These are phyloP conservation scores for Melanotaenia boesemani DNA, from an alignment of 2,797 vertebrate species.

Conservation along the genomic window DNA sequence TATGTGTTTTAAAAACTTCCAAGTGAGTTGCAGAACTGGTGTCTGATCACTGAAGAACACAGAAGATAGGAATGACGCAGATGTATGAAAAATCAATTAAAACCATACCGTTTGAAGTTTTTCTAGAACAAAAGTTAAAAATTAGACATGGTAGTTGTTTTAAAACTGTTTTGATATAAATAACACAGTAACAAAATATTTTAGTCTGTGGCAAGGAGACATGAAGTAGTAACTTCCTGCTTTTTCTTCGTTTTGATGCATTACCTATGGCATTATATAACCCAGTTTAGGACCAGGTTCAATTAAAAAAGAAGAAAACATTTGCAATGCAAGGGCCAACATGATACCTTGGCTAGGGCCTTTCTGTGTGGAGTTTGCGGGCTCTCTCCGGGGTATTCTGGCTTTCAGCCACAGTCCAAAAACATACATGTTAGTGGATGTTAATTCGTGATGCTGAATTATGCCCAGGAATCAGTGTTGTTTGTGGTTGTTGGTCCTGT, in stretches of 20 bases:
- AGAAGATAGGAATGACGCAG: not conserved
- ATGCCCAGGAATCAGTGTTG: no score
- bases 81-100: no score
- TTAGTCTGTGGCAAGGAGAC: constrained; percentile 32
- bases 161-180: not conserved
- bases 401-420: not conserved
- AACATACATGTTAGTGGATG: not conserved
- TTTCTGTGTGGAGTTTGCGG: no score
- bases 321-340: not conserved
- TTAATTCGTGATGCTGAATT: no score
- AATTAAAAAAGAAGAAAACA: not conserved
- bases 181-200: not conserved
- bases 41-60: not conserved
- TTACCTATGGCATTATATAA: not conserved
- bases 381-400: not conserved
- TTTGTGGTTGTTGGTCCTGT: no score
- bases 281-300: not conserved
- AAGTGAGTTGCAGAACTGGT: not conserved
- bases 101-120: not conserved
- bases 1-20: not conserved
- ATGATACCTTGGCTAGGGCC: no score
- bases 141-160: not conserved
- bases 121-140: not conserved
- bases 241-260: not conserved
- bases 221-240: not conserved